Conservation (phyloP, 2,888 invertebrate species). For the Vesta saturnalis region DNA sequence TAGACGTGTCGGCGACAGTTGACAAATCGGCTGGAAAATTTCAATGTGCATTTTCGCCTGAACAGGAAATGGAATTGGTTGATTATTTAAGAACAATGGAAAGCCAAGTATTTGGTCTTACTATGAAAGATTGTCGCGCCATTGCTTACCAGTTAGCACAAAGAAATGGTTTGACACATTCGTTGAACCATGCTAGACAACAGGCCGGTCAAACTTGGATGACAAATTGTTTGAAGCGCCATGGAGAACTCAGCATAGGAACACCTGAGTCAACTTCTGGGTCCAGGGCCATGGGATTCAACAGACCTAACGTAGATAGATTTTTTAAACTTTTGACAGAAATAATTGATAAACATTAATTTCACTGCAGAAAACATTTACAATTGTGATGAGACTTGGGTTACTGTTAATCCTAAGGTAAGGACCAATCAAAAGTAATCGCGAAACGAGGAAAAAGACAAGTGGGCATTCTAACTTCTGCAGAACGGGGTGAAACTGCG, state of each 20-base stretch:
- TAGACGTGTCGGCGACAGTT: neutral
- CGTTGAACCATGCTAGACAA: neutral
- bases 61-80: neutral
- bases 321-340: too few relatives aligned
- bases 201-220: neutral
- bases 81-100: neutral
- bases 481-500: too few relatives aligned
- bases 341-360: too few relatives aligned
- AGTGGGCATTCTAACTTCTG: too few relatives aligned
- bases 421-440: too few relatives aligned
- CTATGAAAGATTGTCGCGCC: neutral
- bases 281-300: neutral
- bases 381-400: too few relatives aligned
- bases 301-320: too few relatives aligned
- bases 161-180: too few relatives aligned
- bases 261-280: neutral
- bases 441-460: too few relatives aligned
- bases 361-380: too few relatives aligned
- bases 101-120: neutral
- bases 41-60: too few relatives aligned
- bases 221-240: neutral
- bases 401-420: too few relatives aligned
- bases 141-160: neutral
- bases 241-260: neutral
- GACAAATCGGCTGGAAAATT: neutral